A percentile compares a stretch with the other conserved stretches of the same genome.
These are phyloP conservation scores for Lasioglossum lativentre DNA, from an alignment of 2,888 invertebrate species.

Conservation along the genomic window DNA sequence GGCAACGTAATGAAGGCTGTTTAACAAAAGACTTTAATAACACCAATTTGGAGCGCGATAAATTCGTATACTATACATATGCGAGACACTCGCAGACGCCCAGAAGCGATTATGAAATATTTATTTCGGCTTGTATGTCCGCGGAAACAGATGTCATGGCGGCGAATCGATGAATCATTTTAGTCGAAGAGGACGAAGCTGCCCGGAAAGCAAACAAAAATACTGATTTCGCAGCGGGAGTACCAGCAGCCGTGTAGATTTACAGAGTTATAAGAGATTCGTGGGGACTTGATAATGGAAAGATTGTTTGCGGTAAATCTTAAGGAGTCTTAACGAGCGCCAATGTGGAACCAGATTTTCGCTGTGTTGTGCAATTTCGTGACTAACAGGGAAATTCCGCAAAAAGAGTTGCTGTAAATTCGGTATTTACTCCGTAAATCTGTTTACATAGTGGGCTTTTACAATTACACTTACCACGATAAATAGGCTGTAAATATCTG, in stretches of 20 bases:
- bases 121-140: neutral
- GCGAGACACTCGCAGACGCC: neutral
- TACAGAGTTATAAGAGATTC: conserved; percentile 39
- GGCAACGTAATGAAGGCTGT: neutral
- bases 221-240: conserved; percentile 44
- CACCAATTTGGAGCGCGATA: neutral
- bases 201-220: conserved; percentile 20
- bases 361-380: conserved; percentile 25
- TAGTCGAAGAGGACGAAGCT: conserved; percentile 7
- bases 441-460: neutral
- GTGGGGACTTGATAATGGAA: conserved; percentile 52
- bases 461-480: neutral
- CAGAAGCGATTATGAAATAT: neutral
- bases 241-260: conserved; percentile 37
- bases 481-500: neutral
- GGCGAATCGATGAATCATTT: conserved; percentile 20
- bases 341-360: conserved; percentile 49
- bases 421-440: conserved; percentile 3
- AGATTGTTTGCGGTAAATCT: conserved; percentile 61
- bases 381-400: conserved; percentile 31
- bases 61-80: neutral
- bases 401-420: neutral
- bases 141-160: neutral
- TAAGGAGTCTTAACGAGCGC: conserved; percentile 49
- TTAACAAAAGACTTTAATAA: neutral